Conservation (phyloP, 2,888 invertebrate species). For the Thera obeliscata region DNA sequence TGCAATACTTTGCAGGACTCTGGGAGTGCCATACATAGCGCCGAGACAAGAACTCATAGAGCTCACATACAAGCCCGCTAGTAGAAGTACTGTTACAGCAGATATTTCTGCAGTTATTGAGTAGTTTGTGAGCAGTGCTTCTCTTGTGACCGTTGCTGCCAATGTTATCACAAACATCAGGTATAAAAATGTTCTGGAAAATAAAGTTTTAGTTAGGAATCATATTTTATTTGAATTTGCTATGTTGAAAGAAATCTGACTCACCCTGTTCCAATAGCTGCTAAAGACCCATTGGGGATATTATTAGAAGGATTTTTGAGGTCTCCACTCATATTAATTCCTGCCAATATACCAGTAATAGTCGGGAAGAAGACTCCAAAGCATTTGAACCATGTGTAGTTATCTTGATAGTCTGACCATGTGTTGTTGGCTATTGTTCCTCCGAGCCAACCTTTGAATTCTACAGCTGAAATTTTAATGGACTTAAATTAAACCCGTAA, state of each 20-base stretch:
- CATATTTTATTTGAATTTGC: neutral
- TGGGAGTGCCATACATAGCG: slow-evolving; percentile 97
- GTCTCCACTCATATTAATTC: slow-evolving; percentile 99
- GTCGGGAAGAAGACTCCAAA: slow-evolving; percentile 99
- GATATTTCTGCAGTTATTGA: slow-evolving; percentile 97
- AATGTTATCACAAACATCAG: slow-evolving; percentile 95
- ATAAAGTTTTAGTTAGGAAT: neutral
- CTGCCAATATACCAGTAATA: slow-evolving; percentile 97
- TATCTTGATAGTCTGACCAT: slow-evolving; percentile 90
- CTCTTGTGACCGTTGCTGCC: slow-evolving; percentile 93
- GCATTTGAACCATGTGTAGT: slow-evolving; percentile 96
- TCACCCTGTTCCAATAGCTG: slow-evolving; percentile 95
- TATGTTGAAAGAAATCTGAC: slow-evolving; percentile 21
- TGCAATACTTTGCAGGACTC: slow-evolving; percentile 97
- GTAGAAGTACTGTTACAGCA: slow-evolving; percentile 90
- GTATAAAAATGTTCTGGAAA: slow-evolving; percentile 91
- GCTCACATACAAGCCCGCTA: slow-evolving; percentile 97
- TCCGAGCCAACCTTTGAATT: slow-evolving; percentile 94
- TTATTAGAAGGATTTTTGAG: slow-evolving; percentile 95
- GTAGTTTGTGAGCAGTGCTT: slow-evolving; percentile 89
- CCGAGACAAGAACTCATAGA: slow-evolving; percentile 98
- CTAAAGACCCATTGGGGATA: slow-evolving; percentile 97
- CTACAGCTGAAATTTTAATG: slow-evolving; percentile 57
- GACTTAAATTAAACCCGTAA: too few species aligned
- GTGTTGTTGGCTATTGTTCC: slow-evolving; percentile 92